Evolutionary conservation across 2,113 vertebrate genomes (phyloP).

Genomic region (Dasypus novemcinctus): DNA sequence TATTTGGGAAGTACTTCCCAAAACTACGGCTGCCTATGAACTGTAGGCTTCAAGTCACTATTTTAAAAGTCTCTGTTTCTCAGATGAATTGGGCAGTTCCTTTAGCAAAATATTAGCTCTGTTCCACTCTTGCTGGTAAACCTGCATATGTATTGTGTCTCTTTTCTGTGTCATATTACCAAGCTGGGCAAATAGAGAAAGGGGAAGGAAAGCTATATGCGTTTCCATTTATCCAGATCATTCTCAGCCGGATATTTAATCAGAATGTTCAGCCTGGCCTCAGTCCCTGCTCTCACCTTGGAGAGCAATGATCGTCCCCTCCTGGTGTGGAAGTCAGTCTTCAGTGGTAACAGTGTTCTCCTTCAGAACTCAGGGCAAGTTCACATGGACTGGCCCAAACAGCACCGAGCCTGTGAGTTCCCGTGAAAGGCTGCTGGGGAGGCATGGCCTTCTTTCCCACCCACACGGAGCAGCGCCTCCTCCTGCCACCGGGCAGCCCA

Average conservation of each 20-base stretch:
- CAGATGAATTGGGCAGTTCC: not conserved
- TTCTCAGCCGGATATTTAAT: not conserved
- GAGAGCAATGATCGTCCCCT: not conserved
- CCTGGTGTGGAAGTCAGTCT: not conserved
- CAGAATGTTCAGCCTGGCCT: not conserved
- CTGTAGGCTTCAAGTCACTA: not conserved
- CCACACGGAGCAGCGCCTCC: not conserved
- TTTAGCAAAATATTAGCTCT: not conserved
- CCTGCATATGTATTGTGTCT: not conserved
- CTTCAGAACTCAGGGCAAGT: not conserved
- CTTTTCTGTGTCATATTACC: not conserved
- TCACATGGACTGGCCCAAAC: not conserved
- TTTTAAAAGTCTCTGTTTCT: not conserved
- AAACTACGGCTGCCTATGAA: slow-evolving; percentile 1
- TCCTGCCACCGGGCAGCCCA: not conserved
- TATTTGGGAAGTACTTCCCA: slow-evolving; percentile 16
- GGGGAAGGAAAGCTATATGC: not conserved
- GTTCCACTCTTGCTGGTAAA: not conserved
- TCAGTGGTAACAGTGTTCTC: not conserved
- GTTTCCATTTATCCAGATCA: not conserved
- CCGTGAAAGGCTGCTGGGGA: not conserved
- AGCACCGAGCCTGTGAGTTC: not conserved
- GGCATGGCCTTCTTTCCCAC: not conserved
- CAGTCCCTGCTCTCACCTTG: accelerated
- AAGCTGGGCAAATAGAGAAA: not conserved